Evolutionary conservation across 2,888 invertebrate genomes (phyloP).

Genomic region (Latrodectus elegans): DNA sequence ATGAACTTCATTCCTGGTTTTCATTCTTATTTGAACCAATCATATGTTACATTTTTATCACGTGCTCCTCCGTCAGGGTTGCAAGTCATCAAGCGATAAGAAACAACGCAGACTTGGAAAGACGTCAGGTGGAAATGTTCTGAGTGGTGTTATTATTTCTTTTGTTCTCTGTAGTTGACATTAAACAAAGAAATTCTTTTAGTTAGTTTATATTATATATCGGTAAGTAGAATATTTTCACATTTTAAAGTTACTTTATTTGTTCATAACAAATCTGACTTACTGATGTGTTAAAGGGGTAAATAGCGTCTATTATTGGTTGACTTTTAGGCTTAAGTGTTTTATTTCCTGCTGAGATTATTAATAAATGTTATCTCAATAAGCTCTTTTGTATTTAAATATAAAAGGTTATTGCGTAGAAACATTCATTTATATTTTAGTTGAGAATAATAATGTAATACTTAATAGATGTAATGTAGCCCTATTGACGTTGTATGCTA

Average conservation of each 20-base stretch:
- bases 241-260: background rate
- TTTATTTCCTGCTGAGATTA: slow-evolving; percentile 63
- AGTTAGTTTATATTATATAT: slow-evolving; percentile 39
- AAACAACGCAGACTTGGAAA: slow-evolving; percentile 61
- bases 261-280: background rate
- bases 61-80: slow-evolving; percentile 63
- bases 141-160: slow-evolving; percentile 42
- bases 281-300: slow-evolving; percentile 22
- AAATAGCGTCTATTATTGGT: slow-evolving; percentile 52
- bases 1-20: slow-evolving; percentile 67
- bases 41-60: slow-evolving; percentile 32
- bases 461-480: background rate
- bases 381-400: background rate
- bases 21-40: slow-evolving; percentile 52
- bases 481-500: slow-evolving; percentile 52
- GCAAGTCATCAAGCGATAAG: slow-evolving; percentile 70
- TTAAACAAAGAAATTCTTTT: slow-evolving; percentile 28
- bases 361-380: slow-evolving; percentile 7
- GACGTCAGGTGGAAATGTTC: slow-evolving; percentile 67
- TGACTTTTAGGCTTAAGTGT: slow-evolving; percentile 61
- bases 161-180: slow-evolving; percentile 42
- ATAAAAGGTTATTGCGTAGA: too few species aligned
- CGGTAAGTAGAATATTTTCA: slow-evolving; percentile 28
- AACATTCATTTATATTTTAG: too few species aligned
- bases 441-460: too few species aligned